These are phyloP conservation scores for Sternarchorhynchus goeldii DNA, from an alignment of 2,797 vertebrate species.

Conservation along the genomic window DNA sequence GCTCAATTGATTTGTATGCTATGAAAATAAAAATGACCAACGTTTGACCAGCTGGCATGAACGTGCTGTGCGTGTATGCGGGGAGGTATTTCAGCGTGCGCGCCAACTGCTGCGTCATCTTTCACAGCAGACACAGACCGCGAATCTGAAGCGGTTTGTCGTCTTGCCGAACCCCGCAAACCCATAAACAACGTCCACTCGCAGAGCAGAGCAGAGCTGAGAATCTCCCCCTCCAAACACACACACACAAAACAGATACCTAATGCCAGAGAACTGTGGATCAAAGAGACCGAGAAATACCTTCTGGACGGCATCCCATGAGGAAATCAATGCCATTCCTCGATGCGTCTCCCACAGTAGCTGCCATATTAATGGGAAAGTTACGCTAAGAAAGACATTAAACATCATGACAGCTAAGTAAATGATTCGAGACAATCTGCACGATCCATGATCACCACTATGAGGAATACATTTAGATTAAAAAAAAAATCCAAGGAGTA, in stretches of 20 bases:
- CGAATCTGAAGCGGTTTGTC: constrained; percentile 41
- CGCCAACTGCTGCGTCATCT: constrained; percentile 45
- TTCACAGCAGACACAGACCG: constrained; percentile 36
- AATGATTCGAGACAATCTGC: constrained; percentile 22
- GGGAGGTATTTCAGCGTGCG: constrained; percentile 36
- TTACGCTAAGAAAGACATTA: constrained; percentile 11
- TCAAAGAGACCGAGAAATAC: constrained; percentile 39
- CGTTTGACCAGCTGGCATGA: constrained; percentile 14
- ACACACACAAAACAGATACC: constrained; percentile 14
- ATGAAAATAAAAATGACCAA: constrained; percentile 6
- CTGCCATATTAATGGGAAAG: constrained; percentile 22
- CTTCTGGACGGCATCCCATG: constrained; percentile 35
- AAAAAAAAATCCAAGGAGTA: constrained; percentile 12
- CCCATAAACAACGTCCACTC: constrained; percentile 46
- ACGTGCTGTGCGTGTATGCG: constrained; percentile 7
- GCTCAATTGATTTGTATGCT: background rate
- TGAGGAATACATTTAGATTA: constrained; percentile 13
- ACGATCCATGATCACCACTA: background rate
- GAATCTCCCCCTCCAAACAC: background rate
- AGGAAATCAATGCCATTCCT: constrained; percentile 36
- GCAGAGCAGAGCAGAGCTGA: constrained; percentile 28
- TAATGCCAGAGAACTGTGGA: constrained; percentile 26
- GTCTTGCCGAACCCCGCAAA: constrained; percentile 26
- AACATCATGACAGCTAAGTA: constrained; percentile 14
- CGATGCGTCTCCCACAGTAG: constrained; percentile 18